These are phyloP conservation scores for Picus viridis DNA, from an alignment of 2,797 vertebrate species.

Conservation along the genomic window DNA sequence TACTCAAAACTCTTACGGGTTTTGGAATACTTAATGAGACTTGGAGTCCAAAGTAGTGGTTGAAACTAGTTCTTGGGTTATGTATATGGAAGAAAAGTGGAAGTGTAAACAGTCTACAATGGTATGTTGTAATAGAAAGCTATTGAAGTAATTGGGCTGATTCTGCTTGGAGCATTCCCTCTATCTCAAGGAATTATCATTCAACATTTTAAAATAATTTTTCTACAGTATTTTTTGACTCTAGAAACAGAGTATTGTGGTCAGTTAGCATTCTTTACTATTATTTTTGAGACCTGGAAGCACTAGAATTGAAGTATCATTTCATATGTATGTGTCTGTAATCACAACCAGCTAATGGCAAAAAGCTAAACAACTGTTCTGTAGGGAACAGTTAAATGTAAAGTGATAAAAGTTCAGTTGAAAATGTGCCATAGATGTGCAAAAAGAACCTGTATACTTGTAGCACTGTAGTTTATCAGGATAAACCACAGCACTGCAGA, in stretches of 20 bases:
- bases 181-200: neutral
- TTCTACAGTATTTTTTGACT: neutral
- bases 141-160: neutral
- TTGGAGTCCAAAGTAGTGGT: neutral
- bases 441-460: neutral
- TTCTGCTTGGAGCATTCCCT: neutral
- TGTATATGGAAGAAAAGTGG: neutral
- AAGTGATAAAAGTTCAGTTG: neutral
- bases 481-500: accelerated
- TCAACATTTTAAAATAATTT: neutral
- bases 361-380: neutral
- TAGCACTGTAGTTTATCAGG: neutral
- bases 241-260: neutral
- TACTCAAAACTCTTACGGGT: neutral
- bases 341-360: neutral
- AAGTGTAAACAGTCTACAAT: neutral
- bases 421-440: neutral
- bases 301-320: neutral
- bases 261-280: neutral
- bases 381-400: neutral
- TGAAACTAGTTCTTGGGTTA: neutral
- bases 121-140: neutral
- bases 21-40: neutral
- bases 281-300: neutral
- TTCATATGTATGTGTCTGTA: neutral